Base-by-base conservation (phyloP, 1,140 invertebrate species). In the Hyposmocoma kahamanoa region DNA sequence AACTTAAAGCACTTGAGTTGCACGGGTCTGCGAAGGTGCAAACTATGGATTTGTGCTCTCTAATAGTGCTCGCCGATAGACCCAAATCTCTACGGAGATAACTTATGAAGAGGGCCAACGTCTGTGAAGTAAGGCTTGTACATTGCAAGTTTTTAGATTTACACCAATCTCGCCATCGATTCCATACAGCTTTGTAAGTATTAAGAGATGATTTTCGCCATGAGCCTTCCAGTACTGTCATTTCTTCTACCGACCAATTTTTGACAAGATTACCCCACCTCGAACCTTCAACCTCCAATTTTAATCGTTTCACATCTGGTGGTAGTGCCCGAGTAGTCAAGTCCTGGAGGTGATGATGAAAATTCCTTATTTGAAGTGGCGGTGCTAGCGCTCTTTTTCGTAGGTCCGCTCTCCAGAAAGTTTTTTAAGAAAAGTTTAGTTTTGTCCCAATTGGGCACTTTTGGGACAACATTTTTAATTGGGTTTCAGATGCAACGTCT, bases 381-480 rank as follows among this genome's bases (percentile, higher is more conserved):
- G 45, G 50, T 3, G 9, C 18, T 20, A 46, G 10, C 1, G 50
- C 44, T 48, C 28, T 18, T 1, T 42, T 19, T 24, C 26, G 41
- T n/a, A 53, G 13, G 4, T 53, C 50, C 20, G 50, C 24, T 22
- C 22, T 20, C 50, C 50, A 53, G 21, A 47, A 53, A n/a, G n/a
- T n/a, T n/a, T n/a, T n/a, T n/a, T n/a, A n/a, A n/a, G n/a, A n/a
- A n/a, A n/a, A n/a, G n/a, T n/a, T n/a, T n/a, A 15, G 42, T 43
- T 32, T 38, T 46, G n/a, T 42, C 24, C 50, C 50, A 52, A 15
- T 30, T 52, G 2, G 50, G 43, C 8, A 42, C 21, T 47, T 38
- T 32, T 26, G 47, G 18, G 3, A 47, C 32, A 41, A 47, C 47
- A 15, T 30, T 21, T 4, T 55, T 20, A 9, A 10, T n/a, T 17